Conservation (phyloP, 2,113 vertebrate genomes). For the Brienomyrus longianalis region DNA sequence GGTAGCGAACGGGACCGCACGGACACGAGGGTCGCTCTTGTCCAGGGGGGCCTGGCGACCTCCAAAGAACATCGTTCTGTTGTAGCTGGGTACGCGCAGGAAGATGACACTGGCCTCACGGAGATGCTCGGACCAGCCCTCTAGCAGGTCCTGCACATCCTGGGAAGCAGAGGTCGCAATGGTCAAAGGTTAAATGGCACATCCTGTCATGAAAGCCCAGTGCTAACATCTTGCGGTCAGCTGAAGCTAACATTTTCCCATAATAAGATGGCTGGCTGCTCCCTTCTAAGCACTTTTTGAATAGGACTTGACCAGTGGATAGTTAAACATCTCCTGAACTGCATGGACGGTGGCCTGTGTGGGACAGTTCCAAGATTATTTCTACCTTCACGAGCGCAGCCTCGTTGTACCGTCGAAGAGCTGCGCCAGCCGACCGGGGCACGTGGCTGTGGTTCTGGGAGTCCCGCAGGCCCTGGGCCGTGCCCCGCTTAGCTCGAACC, state of each 20-base stretch:
- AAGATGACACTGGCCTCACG: slow-evolving; percentile 71
- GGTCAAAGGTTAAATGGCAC: neutral
- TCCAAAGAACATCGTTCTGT: slow-evolving; percentile 68
- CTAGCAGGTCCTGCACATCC: slow-evolving; percentile 85
- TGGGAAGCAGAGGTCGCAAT: slow-evolving; percentile 39
- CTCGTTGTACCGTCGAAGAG: slow-evolving; percentile 83
- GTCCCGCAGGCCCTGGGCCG: slow-evolving; percentile 73
- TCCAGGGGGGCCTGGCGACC: slow-evolving; percentile 61
- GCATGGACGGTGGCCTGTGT: neutral
- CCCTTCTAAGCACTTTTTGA: neutral
- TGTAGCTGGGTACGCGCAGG: slow-evolving; percentile 70
- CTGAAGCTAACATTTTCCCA: neutral
- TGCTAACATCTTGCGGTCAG: neutral
- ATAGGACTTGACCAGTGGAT: neutral
- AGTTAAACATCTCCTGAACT: neutral
- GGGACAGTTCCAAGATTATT: neutral
- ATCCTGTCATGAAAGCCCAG: neutral
- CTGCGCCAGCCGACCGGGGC: slow-evolving; percentile 79
- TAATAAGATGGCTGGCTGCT: neutral
- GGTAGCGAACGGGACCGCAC: slow-evolving; percentile 74
- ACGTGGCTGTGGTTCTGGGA: slow-evolving; percentile 64
- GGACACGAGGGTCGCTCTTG: slow-evolving; percentile 67
- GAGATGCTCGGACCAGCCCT: slow-evolving; percentile 70
- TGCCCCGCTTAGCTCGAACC: slow-evolving; percentile 81
- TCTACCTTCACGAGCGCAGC: slow-evolving; percentile 69